Evolutionary conservation across 2,797 vertebrate genomes (phyloP).

Genomic region (Neosalanx taihuensis): DNA sequence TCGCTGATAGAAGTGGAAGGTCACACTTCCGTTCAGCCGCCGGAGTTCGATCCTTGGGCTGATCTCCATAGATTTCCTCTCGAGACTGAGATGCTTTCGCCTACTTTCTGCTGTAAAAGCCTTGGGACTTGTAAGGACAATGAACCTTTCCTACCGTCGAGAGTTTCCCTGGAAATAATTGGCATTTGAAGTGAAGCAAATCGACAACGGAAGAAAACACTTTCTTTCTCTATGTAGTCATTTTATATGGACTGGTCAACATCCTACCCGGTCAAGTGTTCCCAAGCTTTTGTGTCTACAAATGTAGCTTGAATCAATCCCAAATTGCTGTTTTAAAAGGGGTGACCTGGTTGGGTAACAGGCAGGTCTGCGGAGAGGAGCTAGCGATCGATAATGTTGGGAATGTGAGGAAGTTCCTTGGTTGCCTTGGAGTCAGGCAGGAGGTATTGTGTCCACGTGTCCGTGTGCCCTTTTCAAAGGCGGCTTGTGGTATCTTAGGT

Average conservation of each 20-base stretch:
- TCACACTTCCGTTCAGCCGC: neutral
- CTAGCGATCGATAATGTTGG: neutral
- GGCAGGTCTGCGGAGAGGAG: neutral
- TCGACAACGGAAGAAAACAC: neutral
- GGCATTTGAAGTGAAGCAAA: too few species aligned
- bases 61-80: slow-evolving; percentile 19
- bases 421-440: neutral
- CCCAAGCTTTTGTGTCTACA: too few species aligned
- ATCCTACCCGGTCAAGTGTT: too few species aligned
- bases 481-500: slow-evolving; percentile 14
- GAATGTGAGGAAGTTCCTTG: neutral
- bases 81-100: slow-evolving; percentile 7
- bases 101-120: neutral
- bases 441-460: neutral
- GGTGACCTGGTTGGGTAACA: neutral
- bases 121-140: neutral
- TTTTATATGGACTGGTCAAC: too few species aligned
- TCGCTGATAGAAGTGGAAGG: neutral
- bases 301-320: too few species aligned
- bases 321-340: neutral
- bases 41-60: slow-evolving; percentile 29
- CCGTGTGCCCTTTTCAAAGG: slow-evolving; percentile 18
- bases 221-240: neutral
- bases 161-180: neutral
- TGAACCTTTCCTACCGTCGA: neutral